These are phyloP conservation scores for Pegea sp. DNA, from an alignment of 23 tunicate genomes.

Conservation along the genomic window DNA sequence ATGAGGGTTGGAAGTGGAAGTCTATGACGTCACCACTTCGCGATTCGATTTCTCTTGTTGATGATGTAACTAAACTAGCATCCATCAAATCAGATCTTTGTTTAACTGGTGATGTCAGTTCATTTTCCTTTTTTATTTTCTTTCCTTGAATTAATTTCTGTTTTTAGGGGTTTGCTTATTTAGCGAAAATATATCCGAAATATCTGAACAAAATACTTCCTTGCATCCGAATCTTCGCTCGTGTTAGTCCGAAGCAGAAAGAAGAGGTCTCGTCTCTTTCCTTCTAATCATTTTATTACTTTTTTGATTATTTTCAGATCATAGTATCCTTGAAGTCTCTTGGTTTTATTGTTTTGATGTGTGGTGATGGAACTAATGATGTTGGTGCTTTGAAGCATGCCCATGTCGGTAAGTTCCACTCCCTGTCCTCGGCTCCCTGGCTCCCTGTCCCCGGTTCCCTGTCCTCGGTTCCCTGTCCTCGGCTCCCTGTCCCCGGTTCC, in stretches of 20 bases:
- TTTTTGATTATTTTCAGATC: slow-evolving; percentile 13
- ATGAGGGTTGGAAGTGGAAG: too few species aligned
- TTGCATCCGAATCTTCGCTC: slow-evolving; percentile 71
- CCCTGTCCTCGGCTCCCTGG: too few species aligned
- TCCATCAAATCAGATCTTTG: too few species aligned
- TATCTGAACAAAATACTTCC: slow-evolving; percentile 48
- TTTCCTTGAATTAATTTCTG: too few species aligned
- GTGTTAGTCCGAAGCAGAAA: slow-evolving; percentile 91
- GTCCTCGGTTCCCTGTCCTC: too few species aligned
- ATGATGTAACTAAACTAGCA: too few species aligned
- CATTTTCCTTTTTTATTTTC: background rate
- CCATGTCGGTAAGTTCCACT: slow-evolving; percentile 58
- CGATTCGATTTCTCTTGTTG: too few species aligned
- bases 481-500: too few species aligned
- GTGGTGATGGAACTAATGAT: slow-evolving; percentile 99
- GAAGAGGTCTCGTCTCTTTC: slow-evolving; percentile 76
- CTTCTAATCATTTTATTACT: background rate
- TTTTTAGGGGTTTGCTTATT: slow-evolving; percentile 52
- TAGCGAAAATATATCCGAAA: slow-evolving; percentile 7
- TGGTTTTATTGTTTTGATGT: slow-evolving; percentile 72
- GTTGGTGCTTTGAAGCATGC: slow-evolving; percentile 96
- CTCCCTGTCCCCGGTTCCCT: too few species aligned
- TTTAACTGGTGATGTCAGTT: slow-evolving; percentile 73
- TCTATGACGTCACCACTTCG: too few species aligned
- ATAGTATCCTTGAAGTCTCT: slow-evolving; percentile 41